phyloP scores from a whole-genome alignment of 2,113 vertebrate genomes.

The Caranx melampygus region DNA sequence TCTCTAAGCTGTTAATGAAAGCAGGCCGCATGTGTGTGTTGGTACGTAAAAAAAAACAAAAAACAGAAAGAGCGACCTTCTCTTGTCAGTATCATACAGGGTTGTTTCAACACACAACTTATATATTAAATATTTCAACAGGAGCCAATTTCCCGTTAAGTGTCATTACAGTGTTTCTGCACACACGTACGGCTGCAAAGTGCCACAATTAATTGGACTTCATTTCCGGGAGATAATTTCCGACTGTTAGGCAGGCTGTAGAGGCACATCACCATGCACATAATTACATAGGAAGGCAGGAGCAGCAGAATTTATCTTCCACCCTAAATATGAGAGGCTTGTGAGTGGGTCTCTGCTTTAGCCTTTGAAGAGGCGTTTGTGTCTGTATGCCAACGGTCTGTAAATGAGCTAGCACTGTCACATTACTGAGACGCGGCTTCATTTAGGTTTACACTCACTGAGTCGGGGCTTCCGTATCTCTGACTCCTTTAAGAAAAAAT shows the following conservation, averaged over 20 bases:
- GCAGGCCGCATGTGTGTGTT: not conserved
- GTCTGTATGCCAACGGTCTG: conserved; percentile 60
- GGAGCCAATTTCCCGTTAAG: conserved; percentile 82
- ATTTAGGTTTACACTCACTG: conserved; percentile 48
- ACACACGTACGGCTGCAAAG: conserved; percentile 75
- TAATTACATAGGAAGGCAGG: conserved; percentile 82
- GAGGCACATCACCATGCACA: conserved; percentile 82
- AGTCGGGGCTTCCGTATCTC: conserved; percentile 23
- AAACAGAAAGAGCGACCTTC: conserved; percentile 28
- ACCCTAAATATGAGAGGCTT: conserved; percentile 77
- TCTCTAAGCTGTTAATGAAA: not conserved
- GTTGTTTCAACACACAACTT: conserved; percentile 61
- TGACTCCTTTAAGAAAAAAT: conserved; percentile 26
- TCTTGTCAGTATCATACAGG: conserved; percentile 67
- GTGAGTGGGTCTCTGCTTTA: conserved; percentile 48
- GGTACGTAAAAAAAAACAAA: not conserved
- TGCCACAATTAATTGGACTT: conserved; percentile 87
- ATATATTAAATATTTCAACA: conserved; percentile 78
- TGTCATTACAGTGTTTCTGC: conserved; percentile 81
- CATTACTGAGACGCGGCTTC: conserved; percentile 53
- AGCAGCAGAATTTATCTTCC: conserved; percentile 82
- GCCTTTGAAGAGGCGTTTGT: conserved; percentile 75
- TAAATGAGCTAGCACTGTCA: conserved; percentile 69
- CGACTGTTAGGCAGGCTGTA: conserved; percentile 84
- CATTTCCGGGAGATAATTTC: conserved; percentile 85